Conservation (phyloP, 2,113 vertebrate genomes). For the Eidolon helvum region DNA sequence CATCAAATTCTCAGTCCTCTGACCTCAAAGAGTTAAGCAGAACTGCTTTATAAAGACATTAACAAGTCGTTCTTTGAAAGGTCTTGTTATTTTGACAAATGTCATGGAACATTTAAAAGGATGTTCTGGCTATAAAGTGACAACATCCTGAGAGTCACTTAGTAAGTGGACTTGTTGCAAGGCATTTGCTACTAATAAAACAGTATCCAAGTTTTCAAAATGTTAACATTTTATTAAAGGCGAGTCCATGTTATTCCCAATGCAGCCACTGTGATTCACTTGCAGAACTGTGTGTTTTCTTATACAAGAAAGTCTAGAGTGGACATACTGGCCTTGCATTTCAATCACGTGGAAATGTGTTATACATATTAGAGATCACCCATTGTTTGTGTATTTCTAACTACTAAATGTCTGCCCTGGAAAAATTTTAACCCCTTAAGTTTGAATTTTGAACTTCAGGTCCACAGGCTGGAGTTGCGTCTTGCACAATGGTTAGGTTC, state of each 20-base stretch:
- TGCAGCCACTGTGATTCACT: neutral
- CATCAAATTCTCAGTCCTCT: neutral
- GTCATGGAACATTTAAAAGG: neutral
- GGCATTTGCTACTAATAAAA: slow-evolving; percentile 21
- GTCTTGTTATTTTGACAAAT: neutral
- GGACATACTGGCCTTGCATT: neutral
- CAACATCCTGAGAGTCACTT: neutral
- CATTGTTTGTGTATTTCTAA: neutral
- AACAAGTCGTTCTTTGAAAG: neutral
- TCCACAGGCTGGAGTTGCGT: neutral
- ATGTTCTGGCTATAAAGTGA: neutral
- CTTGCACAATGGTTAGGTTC: neutral
- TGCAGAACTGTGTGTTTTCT: neutral
- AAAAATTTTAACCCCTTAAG: neutral
- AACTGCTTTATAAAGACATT: neutral
- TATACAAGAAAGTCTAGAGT: neutral
- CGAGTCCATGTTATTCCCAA: neutral
- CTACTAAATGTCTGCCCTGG: neutral
- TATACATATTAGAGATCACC: neutral
- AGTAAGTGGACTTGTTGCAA: neutral
- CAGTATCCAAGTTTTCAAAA: neutral
- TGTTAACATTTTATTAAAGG: neutral
- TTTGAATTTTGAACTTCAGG: neutral
- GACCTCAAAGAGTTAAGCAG: neutral
- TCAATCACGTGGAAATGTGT: neutral